Evolutionary conservation across 30 jellyfish, hydroid and myxozoan species (phyloP).

Genomic region (Catostylus mosaicus): DNA sequence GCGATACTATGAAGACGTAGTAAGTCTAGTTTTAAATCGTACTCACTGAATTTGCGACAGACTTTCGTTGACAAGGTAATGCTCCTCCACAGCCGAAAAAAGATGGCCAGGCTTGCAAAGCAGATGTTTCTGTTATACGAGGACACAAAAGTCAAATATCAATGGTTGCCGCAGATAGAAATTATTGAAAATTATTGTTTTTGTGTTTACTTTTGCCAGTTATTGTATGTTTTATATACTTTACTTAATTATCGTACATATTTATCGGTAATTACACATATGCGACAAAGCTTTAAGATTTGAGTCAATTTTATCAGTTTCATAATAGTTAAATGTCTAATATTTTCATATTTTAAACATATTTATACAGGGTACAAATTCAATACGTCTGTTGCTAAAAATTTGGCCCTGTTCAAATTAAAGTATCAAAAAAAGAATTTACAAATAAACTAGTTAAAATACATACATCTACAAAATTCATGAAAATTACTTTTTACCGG

Average conservation of each 20-base stretch:
- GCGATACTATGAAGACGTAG: no score
- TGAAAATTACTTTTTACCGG: no score
- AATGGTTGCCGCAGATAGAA: no score
- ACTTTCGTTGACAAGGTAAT: conserved; percentile 77
- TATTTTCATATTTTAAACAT: not conserved
- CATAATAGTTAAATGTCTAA: no score
- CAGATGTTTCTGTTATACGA: conserved; percentile 68
- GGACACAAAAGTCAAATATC: not conserved
- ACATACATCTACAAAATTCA: not conserved
- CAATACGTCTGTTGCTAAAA: not conserved
- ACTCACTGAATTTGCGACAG: conserved; percentile 85
- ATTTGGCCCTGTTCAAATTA: not conserved
- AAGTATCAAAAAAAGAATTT: no score
- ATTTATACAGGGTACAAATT: not conserved
- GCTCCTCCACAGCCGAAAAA: conserved; percentile 89
- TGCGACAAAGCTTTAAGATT: no score
- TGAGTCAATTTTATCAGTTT: no score
- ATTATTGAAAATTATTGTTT: no score
- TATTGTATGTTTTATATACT: no score
- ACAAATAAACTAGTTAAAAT: not conserved
- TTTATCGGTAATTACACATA: no score
- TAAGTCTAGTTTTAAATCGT: not conserved
- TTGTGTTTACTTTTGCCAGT: no score
- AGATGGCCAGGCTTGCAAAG: conserved; percentile 93
- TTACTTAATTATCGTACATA: no score